These are phyloP conservation scores for Hydropotes inermis DNA, from an alignment of 2,113 vertebrate species.

Conservation along the genomic window DNA sequence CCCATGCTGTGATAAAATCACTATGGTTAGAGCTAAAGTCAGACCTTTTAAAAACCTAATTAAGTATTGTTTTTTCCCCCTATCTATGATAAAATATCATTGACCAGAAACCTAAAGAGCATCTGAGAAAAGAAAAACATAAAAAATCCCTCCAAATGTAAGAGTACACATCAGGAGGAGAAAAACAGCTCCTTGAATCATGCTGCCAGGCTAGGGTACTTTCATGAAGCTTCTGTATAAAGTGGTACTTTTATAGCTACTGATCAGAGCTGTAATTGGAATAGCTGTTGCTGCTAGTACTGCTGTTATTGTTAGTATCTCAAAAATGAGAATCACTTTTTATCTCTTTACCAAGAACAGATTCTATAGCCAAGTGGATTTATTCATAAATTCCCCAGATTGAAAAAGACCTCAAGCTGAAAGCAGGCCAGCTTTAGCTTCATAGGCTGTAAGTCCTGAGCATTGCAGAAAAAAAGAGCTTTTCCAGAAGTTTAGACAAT, in stretches of 20 bases:
- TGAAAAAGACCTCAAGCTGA: slow-evolving; percentile 52
- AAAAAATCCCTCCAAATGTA: slow-evolving; percentile 41
- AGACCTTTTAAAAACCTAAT: slow-evolving; percentile 69
- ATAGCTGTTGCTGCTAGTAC: background rate
- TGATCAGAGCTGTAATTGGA: slow-evolving; percentile 43
- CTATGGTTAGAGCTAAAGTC: slow-evolving; percentile 64
- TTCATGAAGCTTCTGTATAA: slow-evolving; percentile 35
- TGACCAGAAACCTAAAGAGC: slow-evolving; percentile 64
- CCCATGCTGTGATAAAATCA: slow-evolving; percentile 72
- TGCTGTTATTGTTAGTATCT: background rate
- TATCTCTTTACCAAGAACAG: slow-evolving; percentile 50
- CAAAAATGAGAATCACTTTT: slow-evolving; percentile 5
- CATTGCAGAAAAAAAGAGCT: slow-evolving; percentile 36
- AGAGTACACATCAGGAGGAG: slow-evolving; percentile 8
- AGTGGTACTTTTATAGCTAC: slow-evolving; percentile 33
- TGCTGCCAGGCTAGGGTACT: background rate
- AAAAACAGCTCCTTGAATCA: slow-evolving; percentile 18
- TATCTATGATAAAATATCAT: slow-evolving; percentile 64
- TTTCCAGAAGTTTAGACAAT: slow-evolving; percentile 48
- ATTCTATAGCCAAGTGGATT: slow-evolving; percentile 10
- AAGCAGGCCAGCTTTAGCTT: slow-evolving; percentile 41
- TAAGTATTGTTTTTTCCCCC: slow-evolving; percentile 47
- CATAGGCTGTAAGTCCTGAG: slow-evolving; percentile 53
- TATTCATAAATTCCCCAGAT: slow-evolving; percentile 62
- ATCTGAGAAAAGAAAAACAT: slow-evolving; percentile 19